Percentiles rank a stretch among this genome's conserved stretches.
phyloP scores from a whole-genome alignment of 2,888 invertebrate genomes.

The Aporophyla nigra region DNA sequence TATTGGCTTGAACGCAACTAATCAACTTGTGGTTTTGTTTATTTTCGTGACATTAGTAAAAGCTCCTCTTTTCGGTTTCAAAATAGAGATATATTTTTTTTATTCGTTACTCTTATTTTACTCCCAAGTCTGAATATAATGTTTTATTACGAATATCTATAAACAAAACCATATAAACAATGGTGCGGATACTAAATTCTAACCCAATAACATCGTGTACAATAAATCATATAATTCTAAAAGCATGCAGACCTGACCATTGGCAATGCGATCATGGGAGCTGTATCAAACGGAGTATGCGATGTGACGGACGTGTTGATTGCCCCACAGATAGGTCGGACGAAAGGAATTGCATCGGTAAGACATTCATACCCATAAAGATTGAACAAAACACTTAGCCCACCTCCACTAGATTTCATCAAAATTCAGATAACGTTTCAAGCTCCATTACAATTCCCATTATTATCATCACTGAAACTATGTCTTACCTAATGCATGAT shows the following conservation, averaged over 20 bases:
- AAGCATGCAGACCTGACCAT: conserved; percentile 93
- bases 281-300: conserved; percentile 91
- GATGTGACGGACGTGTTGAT: conserved; percentile 93
- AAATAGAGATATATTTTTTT: neutral
- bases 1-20: conserved; percentile 71
- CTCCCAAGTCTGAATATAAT: neutral
- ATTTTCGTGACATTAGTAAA: neutral
- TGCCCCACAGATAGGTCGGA: conserved; percentile 94
- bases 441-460: conserved; percentile 31
- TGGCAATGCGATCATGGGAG: conserved; percentile 94
- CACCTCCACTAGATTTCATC: conserved; percentile 33
- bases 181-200: conserved; percentile 55
- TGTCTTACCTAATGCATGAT: conserved; percentile 46
- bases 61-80: neutral
- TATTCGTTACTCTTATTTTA: neutral
- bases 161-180: conserved; percentile 60
- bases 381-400: conserved; percentile 25
- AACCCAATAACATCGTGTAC: conserved; percentile 62
- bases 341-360: conserved; percentile 93
- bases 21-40: conserved; percentile 57
- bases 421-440: conserved; percentile 18
- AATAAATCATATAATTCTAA: conserved; percentile 66
- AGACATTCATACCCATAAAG: conserved; percentile 69
- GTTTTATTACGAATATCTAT: conserved; percentile 1
- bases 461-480: conserved; percentile 32